Conservation (phyloP, 64 coral and sea anemone genomes). For the Anthopleura sola region DNA sequence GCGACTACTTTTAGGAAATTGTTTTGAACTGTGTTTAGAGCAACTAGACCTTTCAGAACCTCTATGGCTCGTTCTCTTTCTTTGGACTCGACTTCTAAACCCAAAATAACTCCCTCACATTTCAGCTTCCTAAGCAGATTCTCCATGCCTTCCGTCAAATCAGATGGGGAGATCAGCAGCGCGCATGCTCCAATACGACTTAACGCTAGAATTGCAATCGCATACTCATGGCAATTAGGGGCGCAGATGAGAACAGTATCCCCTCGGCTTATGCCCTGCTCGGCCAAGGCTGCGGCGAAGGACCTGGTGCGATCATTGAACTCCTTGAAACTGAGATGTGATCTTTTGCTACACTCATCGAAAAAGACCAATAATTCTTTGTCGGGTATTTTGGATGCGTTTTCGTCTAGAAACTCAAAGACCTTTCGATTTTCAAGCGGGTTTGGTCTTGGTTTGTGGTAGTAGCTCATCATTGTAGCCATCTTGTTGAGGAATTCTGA, state of each 20-base stretch:
- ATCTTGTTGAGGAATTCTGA: not conserved
- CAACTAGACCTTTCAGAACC: not conserved
- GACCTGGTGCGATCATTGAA: not conserved
- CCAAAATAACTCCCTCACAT: slow-evolving; percentile 11
- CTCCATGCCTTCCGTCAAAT: not conserved
- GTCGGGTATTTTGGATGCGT: not conserved
- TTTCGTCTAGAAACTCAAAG: not conserved
- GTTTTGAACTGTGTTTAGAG: not conserved
- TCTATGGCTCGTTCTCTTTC: not conserved
- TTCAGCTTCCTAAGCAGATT: not conserved
- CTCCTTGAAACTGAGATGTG: not conserved
- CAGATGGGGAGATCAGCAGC: not conserved
- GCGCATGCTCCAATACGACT: slow-evolving; percentile 20
- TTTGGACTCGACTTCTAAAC: not conserved
- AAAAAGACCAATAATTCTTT: not conserved
- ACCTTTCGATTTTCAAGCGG: slow-evolving; percentile 1
- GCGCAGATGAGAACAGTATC: not conserved
- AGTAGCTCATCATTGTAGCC: not conserved
- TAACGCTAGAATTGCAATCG: not conserved
- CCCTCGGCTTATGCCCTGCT: not conserved
- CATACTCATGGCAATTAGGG: slow-evolving; percentile 2
- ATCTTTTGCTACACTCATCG: not conserved
- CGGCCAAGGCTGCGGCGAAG: not conserved
- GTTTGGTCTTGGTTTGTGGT: slow-evolving; percentile 16
- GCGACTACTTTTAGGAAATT: not conserved